phyloP scores from a whole-genome alignment of 2,113 vertebrate species.

The Chlamydotis undulata region DNA sequence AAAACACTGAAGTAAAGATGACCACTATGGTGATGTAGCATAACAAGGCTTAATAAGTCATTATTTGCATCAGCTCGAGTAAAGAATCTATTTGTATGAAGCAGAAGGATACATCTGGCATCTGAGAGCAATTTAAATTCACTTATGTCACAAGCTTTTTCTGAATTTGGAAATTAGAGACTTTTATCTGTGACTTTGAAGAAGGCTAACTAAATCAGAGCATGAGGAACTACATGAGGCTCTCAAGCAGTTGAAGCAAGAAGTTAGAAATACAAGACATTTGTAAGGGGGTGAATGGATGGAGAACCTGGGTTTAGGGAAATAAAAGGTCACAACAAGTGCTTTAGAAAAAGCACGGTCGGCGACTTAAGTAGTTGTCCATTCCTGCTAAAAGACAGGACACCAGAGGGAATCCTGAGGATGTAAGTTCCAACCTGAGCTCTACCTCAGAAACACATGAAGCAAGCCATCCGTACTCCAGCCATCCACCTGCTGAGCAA shows the following conservation, averaged over 20 bases:
- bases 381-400: neutral
- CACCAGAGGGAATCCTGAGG: neutral
- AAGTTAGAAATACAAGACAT: neutral
- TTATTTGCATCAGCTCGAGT: conserved; percentile 3
- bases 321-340: neutral
- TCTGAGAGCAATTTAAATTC: conserved; percentile 25
- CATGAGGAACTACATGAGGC: neutral
- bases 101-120: neutral
- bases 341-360: neutral
- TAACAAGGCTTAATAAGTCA: neutral
- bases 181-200: neutral
- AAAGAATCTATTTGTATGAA: neutral
- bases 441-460: neutral
- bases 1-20: neutral
- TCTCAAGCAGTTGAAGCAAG: neutral
- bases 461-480: neutral
- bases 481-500: neutral
- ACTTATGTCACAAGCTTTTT: neutral
- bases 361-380: neutral
- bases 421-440: neutral
- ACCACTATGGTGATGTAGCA: neutral
- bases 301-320: neutral
- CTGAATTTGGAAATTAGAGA: neutral
- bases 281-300: neutral
- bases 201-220: neutral